phyloP scores from a whole-genome alignment of 1,140 invertebrate species.

The Heterodera carotae region DNA sequence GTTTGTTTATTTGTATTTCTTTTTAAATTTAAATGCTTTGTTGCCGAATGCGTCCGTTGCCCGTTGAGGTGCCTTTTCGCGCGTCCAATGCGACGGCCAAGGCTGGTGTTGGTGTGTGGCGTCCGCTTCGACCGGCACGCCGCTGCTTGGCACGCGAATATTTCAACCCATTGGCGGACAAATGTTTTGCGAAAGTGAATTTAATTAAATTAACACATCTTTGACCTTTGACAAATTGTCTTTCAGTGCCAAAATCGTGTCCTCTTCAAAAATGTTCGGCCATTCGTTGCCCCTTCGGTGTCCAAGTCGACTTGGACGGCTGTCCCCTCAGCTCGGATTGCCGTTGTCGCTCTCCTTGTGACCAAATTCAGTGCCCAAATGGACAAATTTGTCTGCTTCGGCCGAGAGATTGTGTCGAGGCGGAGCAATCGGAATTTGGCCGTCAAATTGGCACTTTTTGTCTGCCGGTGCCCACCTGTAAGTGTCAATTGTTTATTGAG shows the following conservation, averaged over 20 bases:
- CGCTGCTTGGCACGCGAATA: slow-evolving; percentile 46
- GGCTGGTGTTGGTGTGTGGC: slow-evolving; percentile 50
- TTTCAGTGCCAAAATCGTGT: slow-evolving; percentile 36
- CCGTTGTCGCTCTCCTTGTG: slow-evolving; percentile 54
- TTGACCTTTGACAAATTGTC: not conserved
- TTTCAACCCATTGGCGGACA: slow-evolving; percentile 33
- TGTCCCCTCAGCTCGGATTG: slow-evolving; percentile 55
- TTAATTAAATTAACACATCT: too few relatives aligned
- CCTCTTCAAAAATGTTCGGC: slow-evolving; percentile 39
- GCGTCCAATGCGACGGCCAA: slow-evolving; percentile 49
- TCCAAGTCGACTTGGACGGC: slow-evolving; percentile 52
- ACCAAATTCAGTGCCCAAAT: slow-evolving; percentile 49
- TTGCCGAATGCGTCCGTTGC: slow-evolving; percentile 21
- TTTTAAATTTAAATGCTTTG: not conserved
- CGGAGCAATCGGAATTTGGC: not conserved
- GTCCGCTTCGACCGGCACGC: slow-evolving; percentile 43
- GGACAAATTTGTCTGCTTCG: slow-evolving; percentile 46
- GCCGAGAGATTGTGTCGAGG: slow-evolving; percentile 35
- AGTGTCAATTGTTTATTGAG: slow-evolving; percentile 17
- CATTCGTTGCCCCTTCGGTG: slow-evolving; percentile 51
- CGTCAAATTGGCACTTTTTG: slow-evolving; percentile 20
- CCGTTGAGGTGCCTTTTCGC: slow-evolving; percentile 37
- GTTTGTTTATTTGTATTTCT: not conserved
- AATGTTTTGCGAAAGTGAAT: slow-evolving; percentile 12
- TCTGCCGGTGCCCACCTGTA: slow-evolving; percentile 55